phyloP scores from a whole-genome alignment of 2,113 vertebrate species.

The Syngnathus typhle region DNA sequence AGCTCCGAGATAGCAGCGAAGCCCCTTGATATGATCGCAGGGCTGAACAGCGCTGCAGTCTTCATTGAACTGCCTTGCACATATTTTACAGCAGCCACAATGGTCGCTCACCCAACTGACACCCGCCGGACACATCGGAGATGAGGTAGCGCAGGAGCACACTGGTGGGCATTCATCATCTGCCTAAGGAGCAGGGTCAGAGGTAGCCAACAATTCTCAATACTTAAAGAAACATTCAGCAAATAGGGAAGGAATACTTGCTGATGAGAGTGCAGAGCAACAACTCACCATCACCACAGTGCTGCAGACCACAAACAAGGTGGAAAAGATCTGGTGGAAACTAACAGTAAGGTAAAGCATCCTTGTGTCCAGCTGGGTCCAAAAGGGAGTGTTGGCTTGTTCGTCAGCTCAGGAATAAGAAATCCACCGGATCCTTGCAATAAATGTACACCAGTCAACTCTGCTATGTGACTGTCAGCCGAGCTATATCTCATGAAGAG shows the following conservation, averaged over 20 bases:
- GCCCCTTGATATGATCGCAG: constrained; percentile 75
- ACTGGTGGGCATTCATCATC: constrained; percentile 40
- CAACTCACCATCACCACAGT: constrained; percentile 51
- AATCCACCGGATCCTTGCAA: constrained; percentile 31
- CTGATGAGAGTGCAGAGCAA: not conserved
- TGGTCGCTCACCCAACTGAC: constrained; percentile 65
- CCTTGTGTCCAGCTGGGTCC: constrained; percentile 1
- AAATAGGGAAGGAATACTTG: not conserved
- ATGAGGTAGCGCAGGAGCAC: constrained; percentile 56
- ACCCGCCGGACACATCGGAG: constrained; percentile 54
- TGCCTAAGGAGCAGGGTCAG: constrained; percentile 34
- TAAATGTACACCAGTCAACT: constrained; percentile 17
- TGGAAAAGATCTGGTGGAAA: constrained; percentile 26
- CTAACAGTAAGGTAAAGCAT: constrained; percentile 35
- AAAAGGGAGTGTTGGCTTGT: constrained; percentile 5
- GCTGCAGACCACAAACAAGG: constrained; percentile 31
- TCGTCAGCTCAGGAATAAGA: constrained; percentile 11
- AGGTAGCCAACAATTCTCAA: constrained; percentile 11
- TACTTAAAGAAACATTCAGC: not conserved
- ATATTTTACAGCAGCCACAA: constrained; percentile 74
- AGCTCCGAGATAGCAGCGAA: constrained; percentile 70
- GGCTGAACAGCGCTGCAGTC: constrained; percentile 63
- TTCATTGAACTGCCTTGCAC: constrained; percentile 72
- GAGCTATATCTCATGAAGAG: constrained; percentile 47
- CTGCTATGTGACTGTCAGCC: constrained; percentile 21